Evolutionary conservation across 2,888 invertebrate genomes (phyloP).

Genomic region (Osedax fenrisi): DNA sequence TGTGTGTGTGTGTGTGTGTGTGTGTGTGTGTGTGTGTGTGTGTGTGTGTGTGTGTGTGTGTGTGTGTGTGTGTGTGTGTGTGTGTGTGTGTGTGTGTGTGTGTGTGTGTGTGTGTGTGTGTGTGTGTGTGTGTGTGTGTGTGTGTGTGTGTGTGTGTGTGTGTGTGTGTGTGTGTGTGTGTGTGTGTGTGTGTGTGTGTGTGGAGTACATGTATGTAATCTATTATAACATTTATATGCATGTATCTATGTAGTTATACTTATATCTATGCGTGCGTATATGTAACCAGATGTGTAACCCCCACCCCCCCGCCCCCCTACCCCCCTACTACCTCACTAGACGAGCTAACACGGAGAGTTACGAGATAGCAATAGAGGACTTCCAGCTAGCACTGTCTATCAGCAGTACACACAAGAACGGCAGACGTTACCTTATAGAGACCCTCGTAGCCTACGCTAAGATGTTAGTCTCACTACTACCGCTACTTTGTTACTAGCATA

Average conservation of each 20-base stretch:
- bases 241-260: no score
- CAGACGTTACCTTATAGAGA: conserved; percentile 82
- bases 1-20: not conserved
- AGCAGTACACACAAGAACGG: conserved; percentile 84
- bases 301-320: no score
- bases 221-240: not conserved
- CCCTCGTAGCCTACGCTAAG: conserved; percentile 73
- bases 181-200: conserved; percentile 24
- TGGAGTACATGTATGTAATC: not conserved
- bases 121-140: conserved; percentile 32
- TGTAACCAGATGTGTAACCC: no score
- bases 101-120: conserved; percentile 32
- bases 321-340: no score
- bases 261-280: no score
- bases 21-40: not conserved
- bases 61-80: conserved; percentile 32
- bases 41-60: conserved; percentile 22
- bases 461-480: conserved; percentile 50
- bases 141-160: conserved; percentile 32
- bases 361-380: conserved; percentile 82
- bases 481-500: no score
- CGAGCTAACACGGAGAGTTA: conserved; percentile 84
- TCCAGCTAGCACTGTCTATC: conserved; percentile 74
- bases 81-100: conserved; percentile 31
- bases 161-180: conserved; percentile 29